Conservation (phyloP, 2,888 invertebrate genomes). For the Creontiades dilutus region DNA sequence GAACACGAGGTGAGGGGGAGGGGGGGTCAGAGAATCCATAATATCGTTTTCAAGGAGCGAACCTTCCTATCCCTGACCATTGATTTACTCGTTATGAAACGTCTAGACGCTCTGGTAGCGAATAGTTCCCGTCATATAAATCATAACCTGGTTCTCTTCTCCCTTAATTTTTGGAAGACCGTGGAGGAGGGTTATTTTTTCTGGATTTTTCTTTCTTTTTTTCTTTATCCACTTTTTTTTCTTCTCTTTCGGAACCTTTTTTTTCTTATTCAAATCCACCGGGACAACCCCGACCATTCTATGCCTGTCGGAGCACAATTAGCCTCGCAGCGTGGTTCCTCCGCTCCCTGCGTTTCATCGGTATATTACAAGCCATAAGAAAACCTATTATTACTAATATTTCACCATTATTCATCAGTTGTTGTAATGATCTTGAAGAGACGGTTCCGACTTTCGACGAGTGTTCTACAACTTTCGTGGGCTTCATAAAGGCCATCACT, state of each 20-base stretch:
- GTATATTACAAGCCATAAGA: conserved; percentile 55
- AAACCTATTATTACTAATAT: conserved; percentile 57
- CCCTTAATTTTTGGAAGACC: conserved; percentile 66
- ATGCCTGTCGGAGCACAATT: conserved; percentile 69
- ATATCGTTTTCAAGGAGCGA: conserved; percentile 42
- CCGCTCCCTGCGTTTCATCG: conserved; percentile 53
- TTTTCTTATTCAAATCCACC: conserved; percentile 62
- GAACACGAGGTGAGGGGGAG: background rate
- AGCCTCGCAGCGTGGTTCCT: conserved; percentile 65
- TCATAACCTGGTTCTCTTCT: conserved; percentile 67
- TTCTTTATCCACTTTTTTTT: background rate
- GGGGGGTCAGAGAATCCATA: conserved; percentile 56
- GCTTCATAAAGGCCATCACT: no score
- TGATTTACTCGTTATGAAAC: conserved; percentile 71
- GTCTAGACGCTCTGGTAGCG: conserved; percentile 70
- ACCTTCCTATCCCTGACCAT: conserved; percentile 51
- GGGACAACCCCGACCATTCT: conserved; percentile 25
- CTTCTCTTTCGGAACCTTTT: conserved; percentile 37
- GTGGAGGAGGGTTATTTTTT: conserved; percentile 59
- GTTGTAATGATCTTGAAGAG: background rate
- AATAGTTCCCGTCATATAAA: conserved; percentile 70
- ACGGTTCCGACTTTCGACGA: background rate
- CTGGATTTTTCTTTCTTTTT: conserved; percentile 12
- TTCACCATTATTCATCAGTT: conserved; percentile 37
- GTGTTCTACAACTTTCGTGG: no score